Percentiles rank a stretch among this genome's conserved stretches.
Conservation (phyloP, 1,140 invertebrate species). For the Atopsyche davidsoni region DNA sequence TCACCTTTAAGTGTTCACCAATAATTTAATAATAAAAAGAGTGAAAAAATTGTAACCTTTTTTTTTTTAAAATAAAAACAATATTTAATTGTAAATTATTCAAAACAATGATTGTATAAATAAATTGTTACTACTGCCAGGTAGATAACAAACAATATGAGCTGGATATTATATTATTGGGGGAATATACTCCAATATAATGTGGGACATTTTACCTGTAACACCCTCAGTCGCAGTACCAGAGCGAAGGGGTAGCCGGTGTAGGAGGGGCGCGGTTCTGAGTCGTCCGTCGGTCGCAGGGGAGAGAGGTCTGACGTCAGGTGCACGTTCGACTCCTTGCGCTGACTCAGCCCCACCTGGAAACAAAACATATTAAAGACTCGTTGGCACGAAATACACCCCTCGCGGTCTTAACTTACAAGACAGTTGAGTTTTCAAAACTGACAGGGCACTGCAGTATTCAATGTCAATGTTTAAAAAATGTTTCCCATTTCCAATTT, state of each 20-base stretch:
- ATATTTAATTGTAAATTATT: not conserved
- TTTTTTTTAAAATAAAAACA: too few species aligned
- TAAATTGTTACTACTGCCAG: not conserved
- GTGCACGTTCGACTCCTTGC: slow-evolving; percentile 44
- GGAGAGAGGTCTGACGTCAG: slow-evolving; percentile 36
- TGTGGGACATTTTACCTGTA: slow-evolving; percentile 44
- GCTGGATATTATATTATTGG: not conserved
- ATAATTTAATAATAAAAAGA: too few species aligned
- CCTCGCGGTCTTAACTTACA: too few species aligned
- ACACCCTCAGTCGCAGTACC: slow-evolving; percentile 48
- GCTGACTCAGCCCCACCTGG: slow-evolving; percentile 40
- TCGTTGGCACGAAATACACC: too few species aligned
- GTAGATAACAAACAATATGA: not conserved
- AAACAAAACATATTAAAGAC: slow-evolving; percentile 26
- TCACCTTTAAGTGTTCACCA: too few species aligned
- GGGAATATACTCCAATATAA: not conserved
- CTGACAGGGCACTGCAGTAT: too few species aligned
- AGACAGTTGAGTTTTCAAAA: too few species aligned
- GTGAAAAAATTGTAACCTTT: too few species aligned
- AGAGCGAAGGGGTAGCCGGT: slow-evolving; percentile 49
- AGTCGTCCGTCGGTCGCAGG: slow-evolving; percentile 31
- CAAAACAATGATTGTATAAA: not conserved
- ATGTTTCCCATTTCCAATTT: too few species aligned
- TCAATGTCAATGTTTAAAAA: too few species aligned
- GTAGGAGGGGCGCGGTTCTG: slow-evolving; percentile 33